A percentile compares a stretch with the other conserved stretches of the same genome.
These are phyloP conservation scores for Phyllotreta cruciferae DNA, from an alignment of 2,888 invertebrate genomes.

Conservation along the genomic window DNA sequence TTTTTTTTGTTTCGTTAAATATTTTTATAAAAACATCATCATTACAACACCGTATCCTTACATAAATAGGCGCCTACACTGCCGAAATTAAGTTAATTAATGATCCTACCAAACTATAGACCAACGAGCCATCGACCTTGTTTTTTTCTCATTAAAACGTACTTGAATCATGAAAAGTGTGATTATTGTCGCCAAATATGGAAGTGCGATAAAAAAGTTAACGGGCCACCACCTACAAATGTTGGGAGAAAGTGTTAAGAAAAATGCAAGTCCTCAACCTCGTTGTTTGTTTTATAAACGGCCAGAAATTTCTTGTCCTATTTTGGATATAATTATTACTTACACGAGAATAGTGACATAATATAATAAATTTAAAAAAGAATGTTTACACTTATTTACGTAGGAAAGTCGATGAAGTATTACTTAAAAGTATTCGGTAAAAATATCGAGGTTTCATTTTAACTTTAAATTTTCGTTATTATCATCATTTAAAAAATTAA, in stretches of 20 bases:
- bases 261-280: conserved; percentile 10
- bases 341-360: too few species aligned
- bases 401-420: too few species aligned
- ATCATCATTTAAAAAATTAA: neutral
- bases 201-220: neutral
- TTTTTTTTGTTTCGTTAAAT: neutral
- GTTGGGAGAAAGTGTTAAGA: conserved; percentile 9
- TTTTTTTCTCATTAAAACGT: conserved; percentile 1
- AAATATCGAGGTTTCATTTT: too few species aligned
- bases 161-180: conserved; percentile 11
- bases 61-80: conserved; percentile 12
- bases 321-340: neutral
- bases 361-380: too few species aligned
- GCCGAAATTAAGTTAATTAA: conserved; percentile 11
- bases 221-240: conserved; percentile 11
- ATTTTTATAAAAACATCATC: neutral
- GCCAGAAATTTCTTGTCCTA: conserved; percentile 5
- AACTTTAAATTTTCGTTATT: too few species aligned
- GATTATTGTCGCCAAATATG: conserved; percentile 14
- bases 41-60: conserved; percentile 10
- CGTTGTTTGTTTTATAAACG: conserved; percentile 10
- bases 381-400: too few species aligned
- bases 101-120: conserved; percentile 1
- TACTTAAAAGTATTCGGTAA: too few species aligned
- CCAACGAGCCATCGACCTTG: conserved; percentile 6